Evolutionary conservation across 2,797 vertebrate genomes (phyloP).

Genomic region (Erethizon dorsatum): DNA sequence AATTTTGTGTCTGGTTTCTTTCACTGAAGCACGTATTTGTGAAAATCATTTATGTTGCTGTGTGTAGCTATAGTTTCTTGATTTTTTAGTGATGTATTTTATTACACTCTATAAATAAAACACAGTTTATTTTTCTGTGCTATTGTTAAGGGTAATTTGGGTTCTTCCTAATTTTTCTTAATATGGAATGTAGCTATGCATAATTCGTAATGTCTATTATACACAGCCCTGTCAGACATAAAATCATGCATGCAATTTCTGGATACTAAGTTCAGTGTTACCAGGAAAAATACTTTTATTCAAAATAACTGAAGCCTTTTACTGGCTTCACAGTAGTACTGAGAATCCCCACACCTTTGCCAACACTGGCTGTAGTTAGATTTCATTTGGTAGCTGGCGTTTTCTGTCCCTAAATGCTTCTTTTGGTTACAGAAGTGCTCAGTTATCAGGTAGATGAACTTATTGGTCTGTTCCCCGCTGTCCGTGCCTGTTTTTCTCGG

Average conservation of each 20-base stretch:
- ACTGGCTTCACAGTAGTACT: too few relatives aligned
- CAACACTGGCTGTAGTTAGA: background rate
- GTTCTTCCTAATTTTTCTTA: background rate
- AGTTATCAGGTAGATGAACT: background rate
- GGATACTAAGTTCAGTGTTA: background rate
- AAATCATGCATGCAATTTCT: background rate
- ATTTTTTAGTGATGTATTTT: background rate
- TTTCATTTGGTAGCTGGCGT: background rate
- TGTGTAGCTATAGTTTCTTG: background rate
- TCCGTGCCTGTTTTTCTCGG: background rate
- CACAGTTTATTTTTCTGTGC: background rate
- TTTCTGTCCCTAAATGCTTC: background rate
- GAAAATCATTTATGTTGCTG: background rate
- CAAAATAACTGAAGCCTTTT: background rate
- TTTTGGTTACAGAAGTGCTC: background rate
- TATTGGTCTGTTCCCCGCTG: background rate
- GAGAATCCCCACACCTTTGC: background rate
- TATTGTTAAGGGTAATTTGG: background rate
- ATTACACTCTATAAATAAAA: background rate
- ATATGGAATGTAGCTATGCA: background rate
- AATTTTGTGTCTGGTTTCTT: background rate
- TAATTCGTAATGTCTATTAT: background rate
- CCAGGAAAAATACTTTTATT: background rate
- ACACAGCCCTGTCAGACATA: background rate
- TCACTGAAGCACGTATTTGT: background rate